Conservation (phyloP, 2,113 vertebrate genomes). For the Tauraco erythrolophus region DNA sequence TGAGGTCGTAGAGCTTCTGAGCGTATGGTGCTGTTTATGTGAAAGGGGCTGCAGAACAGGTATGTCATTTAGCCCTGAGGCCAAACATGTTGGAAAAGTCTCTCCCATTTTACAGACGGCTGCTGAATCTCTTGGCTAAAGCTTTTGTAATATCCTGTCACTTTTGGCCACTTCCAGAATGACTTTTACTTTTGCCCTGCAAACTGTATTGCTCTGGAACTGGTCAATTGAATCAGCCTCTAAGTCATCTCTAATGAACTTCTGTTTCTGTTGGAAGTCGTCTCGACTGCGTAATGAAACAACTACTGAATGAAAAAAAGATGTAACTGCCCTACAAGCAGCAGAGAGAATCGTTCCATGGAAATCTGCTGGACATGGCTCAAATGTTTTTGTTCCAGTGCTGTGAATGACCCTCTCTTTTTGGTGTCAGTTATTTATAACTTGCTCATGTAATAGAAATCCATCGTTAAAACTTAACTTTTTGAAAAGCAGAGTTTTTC, state of each 20-base stretch:
- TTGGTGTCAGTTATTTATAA: neutral
- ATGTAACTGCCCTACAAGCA: neutral
- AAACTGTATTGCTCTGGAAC: neutral
- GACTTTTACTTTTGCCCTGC: neutral
- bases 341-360: neutral
- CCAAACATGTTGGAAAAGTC: constrained; percentile 39
- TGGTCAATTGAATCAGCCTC: neutral
- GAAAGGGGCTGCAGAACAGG: neutral
- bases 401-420: neutral
- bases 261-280: neutral
- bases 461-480: neutral
- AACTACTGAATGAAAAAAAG: neutral
- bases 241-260: neutral
- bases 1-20: neutral
- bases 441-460: neutral
- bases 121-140: constrained; percentile 26
- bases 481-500: neutral
- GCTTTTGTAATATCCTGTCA: constrained; percentile 61
- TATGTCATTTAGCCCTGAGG: neutral
- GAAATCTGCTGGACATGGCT: neutral
- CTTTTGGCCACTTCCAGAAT: neutral
- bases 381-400: neutral
- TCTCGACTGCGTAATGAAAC: neutral
- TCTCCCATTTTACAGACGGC: neutral
- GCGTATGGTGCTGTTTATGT: neutral